A percentile compares a stretch with the other conserved stretches of the same genome.
Evolutionary conservation across 2,888 invertebrate genomes (phyloP).

Genomic region (Cyaniris semiargus): DNA sequence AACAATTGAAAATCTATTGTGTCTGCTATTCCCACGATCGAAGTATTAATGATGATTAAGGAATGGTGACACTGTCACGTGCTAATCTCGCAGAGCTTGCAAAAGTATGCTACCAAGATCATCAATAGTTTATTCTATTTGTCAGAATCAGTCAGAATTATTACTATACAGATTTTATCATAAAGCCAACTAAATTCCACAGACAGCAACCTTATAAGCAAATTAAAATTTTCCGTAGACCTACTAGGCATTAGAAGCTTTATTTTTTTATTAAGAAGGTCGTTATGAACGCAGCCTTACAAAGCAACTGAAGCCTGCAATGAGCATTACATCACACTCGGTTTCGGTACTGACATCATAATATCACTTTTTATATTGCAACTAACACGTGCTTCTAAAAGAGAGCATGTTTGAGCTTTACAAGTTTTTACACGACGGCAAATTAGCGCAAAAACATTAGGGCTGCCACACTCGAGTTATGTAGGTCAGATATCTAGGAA

Average conservation of each 20-base stretch:
- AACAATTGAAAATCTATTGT: too few relatives aligned
- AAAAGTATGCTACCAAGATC: too few relatives aligned
- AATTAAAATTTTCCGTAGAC: not conserved
- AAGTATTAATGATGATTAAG: too few relatives aligned
- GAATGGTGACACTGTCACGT: too few relatives aligned
- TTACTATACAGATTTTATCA: not conserved
- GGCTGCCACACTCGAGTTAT: constrained; percentile 34
- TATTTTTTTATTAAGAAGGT: not conserved
- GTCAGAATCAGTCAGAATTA: too few relatives aligned
- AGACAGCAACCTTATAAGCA: not conserved
- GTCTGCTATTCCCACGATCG: too few relatives aligned
- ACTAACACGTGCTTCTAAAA: constrained; percentile 44
- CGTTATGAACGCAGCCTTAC: constrained; percentile 1
- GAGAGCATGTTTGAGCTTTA: constrained; percentile 42
- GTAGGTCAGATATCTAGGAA: not conserved
- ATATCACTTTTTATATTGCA: constrained; percentile 41
- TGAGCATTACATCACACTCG: constrained; percentile 42
- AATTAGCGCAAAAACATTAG: constrained; percentile 41
- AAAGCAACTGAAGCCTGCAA: constrained; percentile 30
- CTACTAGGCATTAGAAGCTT: not conserved
- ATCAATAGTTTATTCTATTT: too few relatives aligned
- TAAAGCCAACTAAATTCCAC: not conserved
- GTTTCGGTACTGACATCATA: constrained; percentile 45
- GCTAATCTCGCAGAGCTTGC: too few relatives aligned
- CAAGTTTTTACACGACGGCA: constrained; percentile 38